Base-by-base conservation (phyloP, 2,113 vertebrate genomes). In the Microcebus griseorufus region DNA sequence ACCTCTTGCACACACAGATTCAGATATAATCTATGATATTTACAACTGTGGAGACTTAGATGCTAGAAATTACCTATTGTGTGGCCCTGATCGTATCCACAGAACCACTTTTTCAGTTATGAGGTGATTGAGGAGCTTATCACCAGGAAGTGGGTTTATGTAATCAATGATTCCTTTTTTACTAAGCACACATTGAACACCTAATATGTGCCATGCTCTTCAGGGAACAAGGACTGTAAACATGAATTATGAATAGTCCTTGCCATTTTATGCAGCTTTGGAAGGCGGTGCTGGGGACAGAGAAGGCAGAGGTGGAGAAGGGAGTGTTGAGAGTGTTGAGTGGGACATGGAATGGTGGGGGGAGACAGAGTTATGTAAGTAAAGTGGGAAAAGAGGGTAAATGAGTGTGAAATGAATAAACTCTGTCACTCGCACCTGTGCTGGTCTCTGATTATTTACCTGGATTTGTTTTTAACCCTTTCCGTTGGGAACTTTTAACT, bases 381-480 rank as follows among this genome's bases (percentile, higher is more conserved):
- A 6, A 55, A 18, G 11, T 42, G 32, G 37, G 53, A 34, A 34
- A 42, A 83, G 39, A 87, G 13, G n/a, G 22, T 76, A 58, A 78
- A 75, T 42, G 60, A 73, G 18, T 6, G 2, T 3, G 17, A 78
- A 83, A 65, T 17, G 17, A 86, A 72, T 14, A 65, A 27, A 87
- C n/a, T 70, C n/a, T 42, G 25, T 48, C 62, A 73, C 48, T 64
- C 39, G 34, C 0, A 22, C 16, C 39, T 45, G 29, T 23, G 25
- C 23, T 42, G 87, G 53, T 6, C 48, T 72, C 42, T 25, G 91
- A 25, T 37, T 81, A n/a, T 96, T 92, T 94, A 78, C 13, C 39
- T 79, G 62, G 23, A 84, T 91, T 88, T 70, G 48, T 72, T 94
- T 95, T 96, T 95, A 97, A 94, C 86, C 37, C 29, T 96, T 95